Percentiles rank a stretch among this genome's conserved stretches.
Conservation (phyloP, 92 coral and sea anemone species). For the Micromussa lordhowensis region DNA sequence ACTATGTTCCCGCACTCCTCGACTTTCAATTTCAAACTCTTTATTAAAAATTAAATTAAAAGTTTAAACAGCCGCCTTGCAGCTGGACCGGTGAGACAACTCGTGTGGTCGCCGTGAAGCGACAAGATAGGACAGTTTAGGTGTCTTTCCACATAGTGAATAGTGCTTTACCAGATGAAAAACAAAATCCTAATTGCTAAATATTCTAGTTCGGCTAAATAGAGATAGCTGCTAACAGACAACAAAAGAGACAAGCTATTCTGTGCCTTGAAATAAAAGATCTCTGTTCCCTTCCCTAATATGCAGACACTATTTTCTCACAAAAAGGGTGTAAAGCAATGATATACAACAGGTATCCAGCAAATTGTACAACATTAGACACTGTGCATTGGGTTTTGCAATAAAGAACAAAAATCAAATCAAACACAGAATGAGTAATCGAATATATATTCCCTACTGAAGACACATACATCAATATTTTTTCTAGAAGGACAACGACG, state of each 20-base stretch:
- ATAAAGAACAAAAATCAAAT: background rate
- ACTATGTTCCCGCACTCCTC: conserved; percentile 46
- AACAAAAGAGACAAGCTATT: conserved; percentile 42
- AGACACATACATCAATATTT: background rate
- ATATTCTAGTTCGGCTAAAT: conserved; percentile 46
- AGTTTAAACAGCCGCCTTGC: conserved; percentile 86
- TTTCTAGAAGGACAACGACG: background rate
- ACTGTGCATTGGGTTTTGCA: background rate
- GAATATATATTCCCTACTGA: background rate
- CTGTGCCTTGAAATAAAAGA: conserved; percentile 29
- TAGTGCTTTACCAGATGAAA: conserved; percentile 32
- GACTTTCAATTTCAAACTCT: conserved; percentile 61
- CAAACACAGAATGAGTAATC: background rate
- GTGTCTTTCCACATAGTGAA: conserved; percentile 39
- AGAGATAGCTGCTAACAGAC: conserved; percentile 37
- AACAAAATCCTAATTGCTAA: conserved; percentile 55
- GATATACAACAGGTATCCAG: conserved; percentile 7
- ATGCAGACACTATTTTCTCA: background rate
- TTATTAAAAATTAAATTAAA: conserved; percentile 62
- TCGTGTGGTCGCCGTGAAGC: conserved; percentile 18
- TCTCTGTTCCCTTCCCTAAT: conserved; percentile 9
- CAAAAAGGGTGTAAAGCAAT: conserved; percentile 18
- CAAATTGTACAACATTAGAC: background rate
- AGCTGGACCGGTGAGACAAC: conserved; percentile 73
- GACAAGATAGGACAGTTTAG: conserved; percentile 20